A percentile compares a stretch with the other conserved stretches of the same genome.
These are phyloP conservation scores for Netelia fuscicornis DNA, from an alignment of 2,888 invertebrate genomes.

Conservation along the genomic window DNA sequence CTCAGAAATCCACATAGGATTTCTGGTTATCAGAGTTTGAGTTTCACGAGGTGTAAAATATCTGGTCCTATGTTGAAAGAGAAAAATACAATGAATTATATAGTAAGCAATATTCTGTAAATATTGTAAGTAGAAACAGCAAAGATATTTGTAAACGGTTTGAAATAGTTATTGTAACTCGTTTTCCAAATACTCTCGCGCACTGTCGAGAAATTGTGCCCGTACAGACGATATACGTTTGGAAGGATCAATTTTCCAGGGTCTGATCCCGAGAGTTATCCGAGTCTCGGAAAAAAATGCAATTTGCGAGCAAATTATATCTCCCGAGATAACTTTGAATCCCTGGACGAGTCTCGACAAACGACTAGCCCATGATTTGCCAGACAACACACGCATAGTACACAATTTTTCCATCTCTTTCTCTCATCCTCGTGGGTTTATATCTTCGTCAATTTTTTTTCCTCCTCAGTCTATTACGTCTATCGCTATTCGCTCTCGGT, in stretches of 20 bases:
- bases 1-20: no score
- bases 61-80: no score
- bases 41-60: no score
- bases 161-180: no score
- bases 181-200: no score
- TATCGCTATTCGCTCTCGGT: constrained; percentile 18
- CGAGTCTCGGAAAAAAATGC: constrained; percentile 43
- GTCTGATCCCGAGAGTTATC: neutral
- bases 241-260: constrained; percentile 8
- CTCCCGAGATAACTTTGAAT: constrained; percentile 39
- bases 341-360: constrained; percentile 27
- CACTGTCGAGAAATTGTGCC: neutral
- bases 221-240: neutral
- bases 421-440: no score
- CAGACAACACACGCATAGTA: neutral
- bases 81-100: no score
- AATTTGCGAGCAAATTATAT: constrained; percentile 55
- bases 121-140: no score
- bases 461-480: neutral
- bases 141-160: no score
- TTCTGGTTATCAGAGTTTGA: no score
- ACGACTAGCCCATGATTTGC: constrained; percentile 11
- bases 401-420: neutral
- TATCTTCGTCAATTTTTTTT: neutral
- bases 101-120: no score